phyloP scores from a whole-genome alignment of 2,888 invertebrate genomes.

The Pseudococcus viburni region DNA sequence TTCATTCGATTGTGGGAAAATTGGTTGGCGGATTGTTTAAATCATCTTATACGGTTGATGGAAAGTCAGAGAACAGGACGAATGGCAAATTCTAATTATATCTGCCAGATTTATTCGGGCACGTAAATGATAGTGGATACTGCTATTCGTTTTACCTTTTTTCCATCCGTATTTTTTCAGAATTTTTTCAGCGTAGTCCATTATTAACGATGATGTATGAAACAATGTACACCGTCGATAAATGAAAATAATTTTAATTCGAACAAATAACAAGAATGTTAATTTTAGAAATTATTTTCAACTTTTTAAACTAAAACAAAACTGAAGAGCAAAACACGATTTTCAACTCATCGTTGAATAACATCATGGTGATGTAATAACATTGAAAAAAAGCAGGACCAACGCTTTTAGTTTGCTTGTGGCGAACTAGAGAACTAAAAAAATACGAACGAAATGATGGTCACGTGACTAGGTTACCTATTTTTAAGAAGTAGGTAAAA shows the following conservation, averaged over 20 bases:
- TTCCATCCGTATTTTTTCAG: conserved; percentile 68
- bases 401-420: background rate
- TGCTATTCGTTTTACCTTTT: conserved; percentile 66
- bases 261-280: conserved; percentile 49
- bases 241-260: conserved; percentile 46
- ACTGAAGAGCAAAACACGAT: conserved; percentile 63
- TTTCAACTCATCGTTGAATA: conserved; percentile 63
- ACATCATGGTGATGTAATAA: conserved; percentile 50
- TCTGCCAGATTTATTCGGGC: background rate
- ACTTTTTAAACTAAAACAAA: conserved; percentile 39
- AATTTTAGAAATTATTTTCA: conserved; percentile 31
- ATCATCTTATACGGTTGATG: background rate
- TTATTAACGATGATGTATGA: conserved; percentile 20
- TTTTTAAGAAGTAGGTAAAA: too few relatives aligned
- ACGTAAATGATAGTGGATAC: conserved; percentile 35
- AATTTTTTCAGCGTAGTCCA: conserved; percentile 68
- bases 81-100: conserved; percentile 17
- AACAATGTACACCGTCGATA: conserved; percentile 49
- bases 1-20: background rate
- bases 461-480: too few relatives aligned
- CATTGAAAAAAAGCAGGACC: conserved; percentile 22
- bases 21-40: background rate
- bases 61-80: background rate
- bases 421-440: too few relatives aligned
- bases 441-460: too few relatives aligned